Evolutionary conservation across 2,113 vertebrate genomes (phyloP).

Genomic region (Accipiter cooperii): DNA sequence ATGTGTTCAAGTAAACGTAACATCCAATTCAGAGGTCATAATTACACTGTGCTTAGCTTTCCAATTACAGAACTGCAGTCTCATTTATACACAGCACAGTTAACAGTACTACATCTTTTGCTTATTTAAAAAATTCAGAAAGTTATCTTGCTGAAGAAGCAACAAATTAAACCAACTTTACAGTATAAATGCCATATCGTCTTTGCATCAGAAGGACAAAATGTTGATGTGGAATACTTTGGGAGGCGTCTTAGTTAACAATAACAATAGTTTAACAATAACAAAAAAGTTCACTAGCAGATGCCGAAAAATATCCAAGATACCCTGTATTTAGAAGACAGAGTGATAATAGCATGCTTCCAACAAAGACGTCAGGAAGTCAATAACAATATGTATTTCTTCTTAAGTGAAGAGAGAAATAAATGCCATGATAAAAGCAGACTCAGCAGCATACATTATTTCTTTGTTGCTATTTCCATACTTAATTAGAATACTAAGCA

Average conservation of each 20-base stretch:
- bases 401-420: neutral
- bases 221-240: neutral
- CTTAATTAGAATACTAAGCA: neutral
- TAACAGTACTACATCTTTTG: neutral
- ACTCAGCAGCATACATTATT: neutral
- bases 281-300: neutral
- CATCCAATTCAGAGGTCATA: neutral
- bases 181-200: neutral
- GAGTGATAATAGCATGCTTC: neutral
- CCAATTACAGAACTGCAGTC: neutral
- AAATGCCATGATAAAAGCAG: neutral
- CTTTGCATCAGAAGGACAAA: neutral
- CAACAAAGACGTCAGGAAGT: neutral
- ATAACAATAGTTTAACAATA: neutral
- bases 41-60: neutral
- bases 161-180: neutral
- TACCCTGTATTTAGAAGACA: neutral
- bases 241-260: neutral
- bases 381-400: neutral
- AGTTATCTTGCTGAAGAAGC: neutral
- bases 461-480: neutral
- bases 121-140: neutral
- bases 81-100: neutral
- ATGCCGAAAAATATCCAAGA: neutral
- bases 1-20: neutral